Percentiles rank a stretch among this genome's conserved stretches.
Evolutionary conservation across 2,113 vertebrate genomes (phyloP).

Genomic region (Girardinichthys multiradiatus): DNA sequence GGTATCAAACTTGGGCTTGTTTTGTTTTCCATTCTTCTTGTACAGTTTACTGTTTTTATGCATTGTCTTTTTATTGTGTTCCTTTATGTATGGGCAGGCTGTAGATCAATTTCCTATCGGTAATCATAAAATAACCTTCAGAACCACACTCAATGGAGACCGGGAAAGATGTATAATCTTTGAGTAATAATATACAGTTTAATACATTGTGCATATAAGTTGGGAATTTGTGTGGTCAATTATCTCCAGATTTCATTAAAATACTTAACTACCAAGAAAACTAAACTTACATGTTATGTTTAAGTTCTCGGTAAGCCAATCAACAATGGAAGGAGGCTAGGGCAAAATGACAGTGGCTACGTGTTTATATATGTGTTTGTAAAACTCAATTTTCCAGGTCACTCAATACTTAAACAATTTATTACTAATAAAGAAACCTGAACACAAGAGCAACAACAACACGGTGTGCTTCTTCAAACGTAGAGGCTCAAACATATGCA

Average conservation of each 20-base stretch:
- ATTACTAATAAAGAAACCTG: background rate
- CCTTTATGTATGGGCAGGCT: no score
- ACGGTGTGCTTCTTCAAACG: conserved; percentile 9
- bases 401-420: background rate
- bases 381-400: background rate
- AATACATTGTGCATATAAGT: no score
- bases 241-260: no score
- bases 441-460: conserved; percentile 8
- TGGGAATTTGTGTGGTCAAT: no score
- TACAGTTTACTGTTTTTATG: no score
- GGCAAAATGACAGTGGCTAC: background rate
- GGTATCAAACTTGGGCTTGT: background rate
- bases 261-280: background rate
- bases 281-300: background rate
- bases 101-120: no score
- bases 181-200: no score
- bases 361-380: background rate
- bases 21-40: background rate
- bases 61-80: no score
- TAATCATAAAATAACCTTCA: no score
- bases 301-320: no score
- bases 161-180: no score
- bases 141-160: background rate
- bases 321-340: background rate
- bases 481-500: conserved; percentile 64